Base-by-base conservation (phyloP, 2,113 vertebrate genomes). In the Rallus limicola region DNA sequence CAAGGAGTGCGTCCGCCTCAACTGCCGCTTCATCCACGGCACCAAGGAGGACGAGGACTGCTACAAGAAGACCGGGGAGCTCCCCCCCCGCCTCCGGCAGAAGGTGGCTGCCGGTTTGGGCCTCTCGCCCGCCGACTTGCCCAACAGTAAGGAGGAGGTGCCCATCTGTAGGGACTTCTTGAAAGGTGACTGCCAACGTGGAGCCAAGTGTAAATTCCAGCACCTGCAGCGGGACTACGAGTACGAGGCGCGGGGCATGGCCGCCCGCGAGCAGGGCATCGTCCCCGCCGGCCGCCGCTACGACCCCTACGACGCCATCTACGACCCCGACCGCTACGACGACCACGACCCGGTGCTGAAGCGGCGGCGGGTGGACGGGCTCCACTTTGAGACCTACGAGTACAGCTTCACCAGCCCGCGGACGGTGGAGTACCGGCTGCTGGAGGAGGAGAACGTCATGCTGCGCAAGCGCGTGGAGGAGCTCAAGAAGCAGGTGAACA, bases 11-110 rank as follows among this genome's bases (percentile, higher is more conserved):
- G 98, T 98, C 72, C 99, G 99, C 19, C 97, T 98, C 92, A 99
- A 98, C 97, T 99, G 99, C 97, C 98, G 99, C 92, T 99, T 99
- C 95, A 99, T 99, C 82, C 99, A 99, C 23, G 99, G 99, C 92
- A 98, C 99, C 81, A 99, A 99, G 94, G 99, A 99, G 78, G 99
- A 99, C 64, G 99, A 99, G 97, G 99, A 99, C 93, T 99, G 99
- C 81, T 99, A 99, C 96, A 99, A 99, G 97, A 99, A 99, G 91
- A 98, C 98, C 0, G 99, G 99, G 10, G 99, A 99, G 92, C 97
- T 99, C 20, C 99, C 99, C 12, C 98, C 98, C 5, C 98, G 99
- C 84, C 98, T 99, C 16, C 97, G 99, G 24, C 99, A 99, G 40
- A 99, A 99, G 18, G 99, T 99, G 76, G 99, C 99, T 0, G 99